These are phyloP conservation scores for Centropyge bicolor DNA, from an alignment of 2,797 vertebrate species.

Conservation along the genomic window DNA sequence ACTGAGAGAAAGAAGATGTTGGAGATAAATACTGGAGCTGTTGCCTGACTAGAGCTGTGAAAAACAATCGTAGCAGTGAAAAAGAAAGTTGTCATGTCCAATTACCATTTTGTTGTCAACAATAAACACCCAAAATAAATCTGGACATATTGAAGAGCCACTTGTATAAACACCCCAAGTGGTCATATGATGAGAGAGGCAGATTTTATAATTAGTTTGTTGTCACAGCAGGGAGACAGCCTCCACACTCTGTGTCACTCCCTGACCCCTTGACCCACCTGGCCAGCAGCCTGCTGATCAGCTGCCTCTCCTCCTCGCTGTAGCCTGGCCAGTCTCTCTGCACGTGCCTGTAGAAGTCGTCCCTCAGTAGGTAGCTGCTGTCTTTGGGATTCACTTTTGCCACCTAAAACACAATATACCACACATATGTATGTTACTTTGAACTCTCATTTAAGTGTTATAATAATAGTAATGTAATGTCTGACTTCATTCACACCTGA, in stretches of 20 bases:
- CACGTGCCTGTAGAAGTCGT: constrained; percentile 78
- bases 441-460: not conserved
- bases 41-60: not conserved
- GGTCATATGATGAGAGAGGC: not conserved
- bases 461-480: no score
- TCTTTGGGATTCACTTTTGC: constrained; percentile 84
- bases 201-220: not conserved
- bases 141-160: not conserved
- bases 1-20: constrained; percentile 28
- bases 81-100: constrained; percentile 15
- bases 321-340: constrained; percentile 85
- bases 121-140: not conserved
- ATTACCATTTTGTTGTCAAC: not conserved
- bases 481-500: not conserved
- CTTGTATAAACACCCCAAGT: not conserved
- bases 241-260: not conserved
- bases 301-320: constrained; percentile 82
- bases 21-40: not conserved
- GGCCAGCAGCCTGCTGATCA: constrained; percentile 77
- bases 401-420: constrained; percentile 73
- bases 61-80: constrained; percentile 26
- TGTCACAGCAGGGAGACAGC: not conserved
- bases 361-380: constrained; percentile 83
- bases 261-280: constrained; percentile 75
- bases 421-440: not conserved